Conservation (phyloP, 2,888 invertebrate species). For the Hirtodrosophila alboralis region DNA sequence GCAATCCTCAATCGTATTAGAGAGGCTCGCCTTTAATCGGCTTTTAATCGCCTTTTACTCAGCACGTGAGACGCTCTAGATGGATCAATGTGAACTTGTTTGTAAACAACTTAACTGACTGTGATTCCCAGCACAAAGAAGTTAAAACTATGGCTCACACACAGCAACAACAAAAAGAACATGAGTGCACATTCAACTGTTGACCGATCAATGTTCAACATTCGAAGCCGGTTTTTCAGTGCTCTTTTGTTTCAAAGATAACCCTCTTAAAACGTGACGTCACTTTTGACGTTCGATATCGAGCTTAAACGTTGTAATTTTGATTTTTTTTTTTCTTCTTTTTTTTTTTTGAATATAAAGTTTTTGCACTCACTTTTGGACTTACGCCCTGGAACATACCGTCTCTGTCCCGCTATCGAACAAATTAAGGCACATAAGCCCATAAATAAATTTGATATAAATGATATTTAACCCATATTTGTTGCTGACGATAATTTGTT, state of each 20-base stretch:
- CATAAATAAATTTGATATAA: constrained; percentile 67
- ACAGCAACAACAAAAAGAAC: constrained; percentile 16
- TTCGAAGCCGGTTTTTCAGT: constrained; percentile 53
- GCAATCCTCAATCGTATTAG: constrained; percentile 33
- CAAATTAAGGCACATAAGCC: constrained; percentile 65
- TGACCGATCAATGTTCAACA: constrained; percentile 37
- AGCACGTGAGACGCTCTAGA: constrained; percentile 63
- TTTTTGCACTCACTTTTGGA: constrained; percentile 51
- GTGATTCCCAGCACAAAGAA: constrained; percentile 56
- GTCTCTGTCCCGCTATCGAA: constrained; percentile 41
- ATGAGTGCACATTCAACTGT: constrained; percentile 1
- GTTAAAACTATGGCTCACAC: constrained; percentile 35
- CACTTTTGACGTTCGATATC: constrained; percentile 63
- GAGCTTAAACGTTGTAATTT: constrained; percentile 20
- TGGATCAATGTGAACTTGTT: constrained; percentile 49
- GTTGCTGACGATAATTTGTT: constrained; percentile 46
- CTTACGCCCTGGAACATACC: constrained; percentile 22
- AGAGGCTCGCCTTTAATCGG: constrained; percentile 55
- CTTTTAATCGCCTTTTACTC: constrained; percentile 54
- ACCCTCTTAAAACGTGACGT: constrained; percentile 61
- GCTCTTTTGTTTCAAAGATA: constrained; percentile 20
- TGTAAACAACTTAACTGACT: constrained; percentile 39
- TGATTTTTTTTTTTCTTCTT: too few relatives aligned
- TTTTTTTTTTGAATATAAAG: constrained; percentile 45
- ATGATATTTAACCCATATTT: constrained; percentile 77